Base-by-base conservation (phyloP, 2,113 vertebrate genomes). In the Cairina moschata region DNA sequence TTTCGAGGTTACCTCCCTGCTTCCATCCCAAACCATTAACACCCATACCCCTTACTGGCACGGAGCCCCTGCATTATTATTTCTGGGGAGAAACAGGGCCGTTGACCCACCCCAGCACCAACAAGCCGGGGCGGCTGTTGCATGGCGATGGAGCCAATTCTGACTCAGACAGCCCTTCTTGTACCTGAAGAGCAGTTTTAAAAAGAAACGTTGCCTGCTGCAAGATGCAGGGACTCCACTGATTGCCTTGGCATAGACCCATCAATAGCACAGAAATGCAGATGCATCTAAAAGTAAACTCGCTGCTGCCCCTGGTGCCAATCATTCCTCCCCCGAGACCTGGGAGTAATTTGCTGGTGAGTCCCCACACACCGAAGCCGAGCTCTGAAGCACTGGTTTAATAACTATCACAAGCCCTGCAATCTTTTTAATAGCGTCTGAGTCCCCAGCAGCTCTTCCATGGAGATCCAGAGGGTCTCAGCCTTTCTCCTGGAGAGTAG, bases 381-480 rank as follows among this genome's bases (percentile, higher is more conserved):
- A 76, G 86, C 77, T 91, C 14, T 0, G 8, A 44, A 67, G 71
- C 10, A 12, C 16, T 91, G 59, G 36, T 93, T 96, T 96, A 97
- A 97, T 91, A 96, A 89, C 91, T 77, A 86, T 8, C 82, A 75
- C 86, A 90, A 94, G 81, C 68, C 83, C 65, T 67, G 46, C 63
- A 10, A 81, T 81, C 63, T 88, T 86, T 92, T 63, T 74, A 97
- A 96, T 97, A 95, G 96, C 91, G 84, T 84, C 69, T n/a, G 74
- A 73, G 81, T 76, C 40, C 60, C 68, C 83, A 75, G 4, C 68
- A 81, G 17, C 83, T 56, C 58, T 58, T 72, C 68, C 74, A 29
- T 14, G 25, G 40, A 82, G 66, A 67, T 14, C 91, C 75, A 14
- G 65, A 66, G 88, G 81, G 83, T 93, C 86, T 90, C 60, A 82